Conservation (phyloP, 1,140 invertebrate genomes). For the Liolophura sinensis region DNA sequence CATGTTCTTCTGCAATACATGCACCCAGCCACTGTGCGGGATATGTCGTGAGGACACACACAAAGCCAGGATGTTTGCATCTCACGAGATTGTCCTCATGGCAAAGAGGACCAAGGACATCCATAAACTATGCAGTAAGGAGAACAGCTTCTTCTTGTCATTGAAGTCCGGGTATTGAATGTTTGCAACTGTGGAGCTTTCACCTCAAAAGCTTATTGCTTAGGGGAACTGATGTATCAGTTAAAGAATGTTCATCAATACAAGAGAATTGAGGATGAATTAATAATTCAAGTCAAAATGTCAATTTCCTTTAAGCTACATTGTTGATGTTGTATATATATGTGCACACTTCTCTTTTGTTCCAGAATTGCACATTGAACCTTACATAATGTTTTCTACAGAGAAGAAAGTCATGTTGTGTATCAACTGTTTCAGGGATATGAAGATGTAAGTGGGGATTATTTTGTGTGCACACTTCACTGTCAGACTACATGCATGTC, state of each 20-base stretch:
- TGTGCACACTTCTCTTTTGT: constrained; percentile 10
- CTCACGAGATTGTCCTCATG: constrained; percentile 40
- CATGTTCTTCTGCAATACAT: constrained; percentile 52
- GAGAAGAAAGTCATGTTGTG: constrained; percentile 54
- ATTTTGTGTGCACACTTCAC: no score
- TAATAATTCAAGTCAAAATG: no score
- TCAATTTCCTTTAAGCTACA: no score
- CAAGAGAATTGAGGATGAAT: no score
- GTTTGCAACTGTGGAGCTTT: no score
- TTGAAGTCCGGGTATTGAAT: no score
- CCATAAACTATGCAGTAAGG: constrained; percentile 45
- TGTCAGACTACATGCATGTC: no score
- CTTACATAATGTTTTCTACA: constrained; percentile 52
- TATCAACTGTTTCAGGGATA: constrained; percentile 54
- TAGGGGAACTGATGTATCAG: no score
- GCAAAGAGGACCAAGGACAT: constrained; percentile 43
- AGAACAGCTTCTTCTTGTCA: not conserved
- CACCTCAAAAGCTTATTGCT: no score
- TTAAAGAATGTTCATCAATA: no score
- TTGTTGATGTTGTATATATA: no score
- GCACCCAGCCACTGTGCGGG: constrained; percentile 39
- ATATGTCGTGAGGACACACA: constrained; percentile 43
- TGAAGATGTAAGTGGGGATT: constrained; percentile 47
- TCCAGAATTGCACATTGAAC: constrained; percentile 46
- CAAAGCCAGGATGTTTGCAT: constrained; percentile 43